Base-by-base conservation (phyloP, 1,140 invertebrate species). In the Oryctes rhinoceros region DNA sequence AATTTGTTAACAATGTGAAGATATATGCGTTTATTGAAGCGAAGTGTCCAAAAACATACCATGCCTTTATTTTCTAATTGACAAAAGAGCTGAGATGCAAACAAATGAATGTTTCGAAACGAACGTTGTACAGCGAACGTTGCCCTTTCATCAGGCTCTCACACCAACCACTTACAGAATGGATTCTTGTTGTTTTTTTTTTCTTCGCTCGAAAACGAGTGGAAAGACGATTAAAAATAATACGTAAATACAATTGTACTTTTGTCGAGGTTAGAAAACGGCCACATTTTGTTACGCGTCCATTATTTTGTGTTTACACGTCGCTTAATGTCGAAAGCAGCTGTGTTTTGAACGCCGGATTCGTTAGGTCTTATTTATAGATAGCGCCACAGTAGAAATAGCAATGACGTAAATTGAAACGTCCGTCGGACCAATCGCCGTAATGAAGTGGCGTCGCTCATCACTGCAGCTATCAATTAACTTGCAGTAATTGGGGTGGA, bases 301-400 rank as follows among this genome's bases (percentile, higher is more conserved):
- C 65, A 71, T 71, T 71, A 71, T 71, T 71, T 71, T 24, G 18
- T 71, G 65, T 71, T 71, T 71, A 71, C 35, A 71, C 65, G 65
- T 15, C 18, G 18, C 65, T 30, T 35, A 71, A 71, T 37, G 65
- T 71, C 65, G 65, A 71, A 37, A 24, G 65, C 65, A 71, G 65
- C 65, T 71, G 65, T 71, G 65, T 71, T 71, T 71, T 71, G 65
- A 71, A 71, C 65, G 20, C 11, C 35, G 24, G 24, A 71, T 37
- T 10, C 65, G 65, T 30, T 71, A 15, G 20, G 65, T 71, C 24
- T 30, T 71, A 71, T 71, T 71, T 71, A 71, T 71, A 71, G 65
- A 24, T 71, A 71, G 65, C 65, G 65, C 65, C 65, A 71, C 20
- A 15, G 35, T 71, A 71, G 65, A 71, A 71, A 71, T 71, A 71